These are phyloP conservation scores for Silvanus unidentatus DNA, from an alignment of 2,888 invertebrate genomes.

Conservation along the genomic window DNA sequence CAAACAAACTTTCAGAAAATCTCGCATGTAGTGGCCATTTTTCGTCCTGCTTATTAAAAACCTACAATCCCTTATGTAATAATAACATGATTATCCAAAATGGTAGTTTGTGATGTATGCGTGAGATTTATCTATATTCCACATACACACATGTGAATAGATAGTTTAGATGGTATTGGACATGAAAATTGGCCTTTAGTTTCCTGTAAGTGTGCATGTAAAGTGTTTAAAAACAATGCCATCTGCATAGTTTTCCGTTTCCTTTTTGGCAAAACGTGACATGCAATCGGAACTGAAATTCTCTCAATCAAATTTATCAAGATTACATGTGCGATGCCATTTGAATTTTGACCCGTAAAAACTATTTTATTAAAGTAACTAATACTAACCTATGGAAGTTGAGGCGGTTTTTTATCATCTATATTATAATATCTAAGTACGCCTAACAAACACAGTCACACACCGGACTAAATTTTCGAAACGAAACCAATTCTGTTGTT, in stretches of 20 bases:
- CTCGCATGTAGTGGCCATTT: no score
- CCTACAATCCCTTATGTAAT: no score
- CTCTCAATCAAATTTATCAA: slow-evolving; percentile 48
- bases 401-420: slow-evolving; percentile 4
- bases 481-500: slow-evolving; percentile 40
- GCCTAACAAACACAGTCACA: slow-evolving; percentile 12
- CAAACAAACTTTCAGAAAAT: no score
- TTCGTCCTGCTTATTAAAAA: no score
- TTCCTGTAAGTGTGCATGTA: slow-evolving; percentile 43
- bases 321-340: slow-evolving; percentile 34
- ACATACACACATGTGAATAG: slow-evolving; percentile 21
- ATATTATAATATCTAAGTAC: neutral
- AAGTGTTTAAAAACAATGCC: slow-evolving; percentile 45
- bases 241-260: slow-evolving; percentile 48
- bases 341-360: slow-evolving; percentile 36
- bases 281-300: slow-evolving; percentile 47
- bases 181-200: slow-evolving; percentile 31
- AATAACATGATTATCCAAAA: no score
- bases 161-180: slow-evolving; percentile 22
- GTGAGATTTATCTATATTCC: no score
- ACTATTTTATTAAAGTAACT: slow-evolving; percentile 26
- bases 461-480: neutral
- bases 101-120: slow-evolving; percentile 2
- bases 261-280: slow-evolving; percentile 39
- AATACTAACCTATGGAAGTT: slow-evolving; percentile 2